Evolutionary conservation across 2,797 vertebrate species (phyloP), one percentile per base, ranked within the genome.

Genomic region (Lophotriccus pileatus): DNA sequence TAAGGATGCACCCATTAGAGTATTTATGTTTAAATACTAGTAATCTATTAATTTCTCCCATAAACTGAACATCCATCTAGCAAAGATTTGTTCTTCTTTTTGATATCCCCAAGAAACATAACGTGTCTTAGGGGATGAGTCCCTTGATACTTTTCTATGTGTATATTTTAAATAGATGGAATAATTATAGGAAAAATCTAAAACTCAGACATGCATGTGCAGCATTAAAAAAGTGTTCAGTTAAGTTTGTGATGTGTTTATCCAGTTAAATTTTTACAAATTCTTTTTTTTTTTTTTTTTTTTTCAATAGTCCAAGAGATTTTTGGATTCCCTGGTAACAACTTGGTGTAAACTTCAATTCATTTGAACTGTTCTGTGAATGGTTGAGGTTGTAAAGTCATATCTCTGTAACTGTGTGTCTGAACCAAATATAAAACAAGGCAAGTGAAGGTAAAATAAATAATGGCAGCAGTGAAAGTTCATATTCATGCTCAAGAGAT

Each of bases 351-450:
- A 67, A 24, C 34, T 53, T 52, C 30, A 7, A 11, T 2, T n/a
- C 4, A 19, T 37, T 56, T 55, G 59, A 70, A 37, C 27, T 8
- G 2, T 37, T 53, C 62, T 30, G 44, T 30, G 55, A 41, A 39
- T 7, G 4, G 37, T 7, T 60, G 28, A 15, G 41, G 17, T 24
- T 36, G n/a, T 23, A 39, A 80, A 58, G 21, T 53, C 62, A 23
- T 0, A 0, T 64, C 41, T 59, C 55, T n/a, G 19, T 47, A 39
- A 50, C 43, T 24, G 21, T 10, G 27, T 17, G 8, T 21, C 44
- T 60, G 50, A 86, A 64, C 6, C 10, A 86, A 72, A 84, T 14
- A 69, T 8, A 34, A 62, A 87, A 21, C 9, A 47, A 78, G 3
- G 13, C 18, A 53, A 27, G 2, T 20, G 10, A 28, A 68, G 32